phyloP scores from a whole-genome alignment of 2,888 invertebrate genomes.

The Trachelus iudaicus region DNA sequence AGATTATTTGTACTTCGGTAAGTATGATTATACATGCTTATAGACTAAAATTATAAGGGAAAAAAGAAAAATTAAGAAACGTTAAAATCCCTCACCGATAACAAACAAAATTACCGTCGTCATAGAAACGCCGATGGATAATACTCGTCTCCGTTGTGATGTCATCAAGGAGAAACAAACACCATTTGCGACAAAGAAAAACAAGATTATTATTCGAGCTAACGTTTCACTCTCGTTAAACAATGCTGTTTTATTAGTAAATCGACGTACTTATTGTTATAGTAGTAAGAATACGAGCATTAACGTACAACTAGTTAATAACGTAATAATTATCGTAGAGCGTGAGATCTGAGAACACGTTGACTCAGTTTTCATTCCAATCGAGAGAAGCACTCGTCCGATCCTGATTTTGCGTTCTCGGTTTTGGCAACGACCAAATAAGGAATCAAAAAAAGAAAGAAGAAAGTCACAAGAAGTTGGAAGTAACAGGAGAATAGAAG shows the following conservation, averaged over 20 bases:
- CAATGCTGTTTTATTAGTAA: conserved; percentile 44
- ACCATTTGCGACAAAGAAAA: conserved; percentile 46
- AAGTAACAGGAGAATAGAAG: too few species aligned
- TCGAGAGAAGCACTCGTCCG: conserved; percentile 7
- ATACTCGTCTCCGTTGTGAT: too few species aligned
- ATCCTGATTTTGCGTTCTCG: not conserved
- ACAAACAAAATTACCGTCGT: too few species aligned
- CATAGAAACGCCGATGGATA: too few species aligned
- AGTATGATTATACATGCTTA: too few species aligned
- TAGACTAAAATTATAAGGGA: too few species aligned
- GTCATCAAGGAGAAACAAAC: conserved; percentile 40
- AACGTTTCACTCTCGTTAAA: conserved; percentile 49
- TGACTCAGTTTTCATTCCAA: conserved; percentile 28
- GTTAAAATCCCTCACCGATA: too few species aligned
- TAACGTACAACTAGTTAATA: conserved; percentile 47
- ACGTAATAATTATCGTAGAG: conserved; percentile 8
- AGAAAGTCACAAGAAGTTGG: too few species aligned
- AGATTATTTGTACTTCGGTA: too few species aligned
- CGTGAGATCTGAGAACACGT: conserved; percentile 61
- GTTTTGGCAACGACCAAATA: not conserved
- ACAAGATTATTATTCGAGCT: conserved; percentile 55
- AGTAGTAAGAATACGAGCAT: conserved; percentile 37
- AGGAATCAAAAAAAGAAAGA: too few species aligned
- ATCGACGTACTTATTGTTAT: conserved; percentile 18
- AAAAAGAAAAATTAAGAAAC: too few species aligned